Evolutionary conservation across 2,797 vertebrate genomes (phyloP).

Genomic region (Cynopterus sphinx): DNA sequence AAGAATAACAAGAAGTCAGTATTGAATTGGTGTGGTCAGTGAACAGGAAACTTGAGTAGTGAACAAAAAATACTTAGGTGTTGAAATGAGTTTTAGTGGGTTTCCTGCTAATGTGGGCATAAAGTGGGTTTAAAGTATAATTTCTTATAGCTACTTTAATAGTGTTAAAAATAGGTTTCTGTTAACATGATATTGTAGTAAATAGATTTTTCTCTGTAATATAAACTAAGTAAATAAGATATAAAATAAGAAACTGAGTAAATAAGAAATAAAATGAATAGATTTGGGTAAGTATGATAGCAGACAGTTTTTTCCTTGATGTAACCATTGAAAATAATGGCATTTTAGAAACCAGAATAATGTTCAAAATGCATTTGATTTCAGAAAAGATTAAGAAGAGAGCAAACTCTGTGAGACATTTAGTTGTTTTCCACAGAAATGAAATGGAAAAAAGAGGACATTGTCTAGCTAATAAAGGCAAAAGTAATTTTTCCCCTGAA

Average conservation of each 20-base stretch:
- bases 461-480: background rate
- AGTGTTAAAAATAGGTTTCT: slow-evolving; percentile 28
- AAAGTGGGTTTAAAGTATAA: background rate
- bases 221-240: slow-evolving; percentile 14
- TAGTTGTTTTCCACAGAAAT: background rate
- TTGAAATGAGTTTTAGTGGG: background rate
- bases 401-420: background rate
- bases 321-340: background rate
- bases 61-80: background rate
- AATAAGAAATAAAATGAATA: slow-evolving; percentile 23
- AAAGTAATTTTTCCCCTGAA: background rate
- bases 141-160: background rate
- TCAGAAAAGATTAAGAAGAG: slow-evolving; percentile 13
- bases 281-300: background rate
- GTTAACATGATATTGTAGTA: slow-evolving; percentile 2
- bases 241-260: background rate
- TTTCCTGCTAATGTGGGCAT: background rate
- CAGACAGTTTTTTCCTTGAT: background rate
- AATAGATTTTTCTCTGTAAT: background rate
- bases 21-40: slow-evolving; percentile 26
- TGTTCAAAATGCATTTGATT: slow-evolving; percentile 24
- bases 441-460: background rate
- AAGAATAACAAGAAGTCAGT: slow-evolving; percentile 16
- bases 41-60: slow-evolving; percentile 23
- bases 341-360: slow-evolving; percentile 43